A percentile compares a stretch with the other conserved stretches of the same genome.
Evolutionary conservation across 1,140 invertebrate genomes (phyloP).

Genomic region (Camponotus vicinus): DNA sequence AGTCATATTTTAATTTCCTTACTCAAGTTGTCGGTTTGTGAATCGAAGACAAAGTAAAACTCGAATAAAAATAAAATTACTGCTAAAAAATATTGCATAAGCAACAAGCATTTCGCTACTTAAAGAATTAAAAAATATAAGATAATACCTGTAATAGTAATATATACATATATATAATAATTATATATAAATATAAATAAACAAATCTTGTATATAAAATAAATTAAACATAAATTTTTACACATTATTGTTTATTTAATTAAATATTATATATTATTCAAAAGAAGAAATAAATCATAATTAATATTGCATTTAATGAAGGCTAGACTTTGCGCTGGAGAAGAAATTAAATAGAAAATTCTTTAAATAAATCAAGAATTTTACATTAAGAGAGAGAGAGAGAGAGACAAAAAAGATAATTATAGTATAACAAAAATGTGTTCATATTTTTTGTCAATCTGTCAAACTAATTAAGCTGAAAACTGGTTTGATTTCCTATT

Average conservation of each 20-base stretch:
- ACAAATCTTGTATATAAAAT: not conserved
- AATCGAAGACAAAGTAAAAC: not conserved
- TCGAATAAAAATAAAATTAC: not conserved
- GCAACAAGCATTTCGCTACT: too few relatives aligned
- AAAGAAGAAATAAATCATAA: not conserved
- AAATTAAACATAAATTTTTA: not conserved
- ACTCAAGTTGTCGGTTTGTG: not conserved
- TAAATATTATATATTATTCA: not conserved
- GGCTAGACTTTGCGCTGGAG: not conserved
- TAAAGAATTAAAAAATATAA: not conserved
- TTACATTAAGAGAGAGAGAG: not conserved
- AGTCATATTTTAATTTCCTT: constrained; percentile 46
- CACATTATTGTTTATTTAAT: not conserved
- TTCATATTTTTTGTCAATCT: constrained; percentile 5
- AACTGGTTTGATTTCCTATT: constrained; percentile 41
- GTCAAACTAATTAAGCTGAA: not conserved
- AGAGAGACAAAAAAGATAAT: not conserved
- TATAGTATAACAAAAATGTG: constrained; percentile 8
- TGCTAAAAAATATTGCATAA: not conserved
- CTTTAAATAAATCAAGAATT: constrained; percentile 5
- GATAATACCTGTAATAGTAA: not conserved
- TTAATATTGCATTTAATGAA: not conserved
- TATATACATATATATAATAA: not conserved
- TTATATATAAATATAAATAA: not conserved
- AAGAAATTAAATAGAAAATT: constrained; percentile 8